Evolutionary conservation across 2,113 vertebrate genomes (phyloP), one percentile per base, ranked within the genome.

Genomic region (Nibea albiflora): DNA sequence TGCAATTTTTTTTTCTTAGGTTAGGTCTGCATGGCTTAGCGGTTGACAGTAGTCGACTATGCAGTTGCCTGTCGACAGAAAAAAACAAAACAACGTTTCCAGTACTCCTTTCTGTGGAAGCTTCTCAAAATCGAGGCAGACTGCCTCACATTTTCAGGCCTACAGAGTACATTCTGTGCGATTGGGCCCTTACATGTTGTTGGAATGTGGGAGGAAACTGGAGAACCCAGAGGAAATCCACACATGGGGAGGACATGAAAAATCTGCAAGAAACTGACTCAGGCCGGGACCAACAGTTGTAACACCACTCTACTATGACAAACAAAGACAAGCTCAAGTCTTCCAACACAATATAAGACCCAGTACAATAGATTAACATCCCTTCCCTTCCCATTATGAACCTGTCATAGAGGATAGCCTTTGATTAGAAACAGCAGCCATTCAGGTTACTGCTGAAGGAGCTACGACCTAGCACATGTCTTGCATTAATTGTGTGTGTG

Each of bases 191-290:
- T 77, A 83, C 81, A 89, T 84, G 76, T 80, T 67, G 31, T 75
- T 86, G 88, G 84, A 89, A 89, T 85, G 81, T 76, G 66, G 69
- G 49, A 82, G 84, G 87, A 84, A 87, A 88, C 85, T 65, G 65
- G 62, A 88, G 80, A 81, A 85, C 68, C 82, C 50, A 76, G 63
- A 87, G 85, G 84, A 91, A 91, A 89, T 86, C 86, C 83, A 88
- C 80, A 87, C 78, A 72, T 74, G 53, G 46, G 61, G 71, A 83
- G 63, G 83, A 89, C 91, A 86, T 88, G 76, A 84, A 67, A 83
- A 86, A 84, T 83, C 72, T 12, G 28, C 63, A 73, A 89, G 71
- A 64, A 79, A 78, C 5, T 0, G 64, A 80, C 74, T 65, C 31
- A 7, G 65, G 83, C 65, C 66, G 77, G 58, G 46, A 75, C 22